phyloP scores from a whole-genome alignment of 2,797 vertebrate species.

The Apogon hyalosoma region DNA sequence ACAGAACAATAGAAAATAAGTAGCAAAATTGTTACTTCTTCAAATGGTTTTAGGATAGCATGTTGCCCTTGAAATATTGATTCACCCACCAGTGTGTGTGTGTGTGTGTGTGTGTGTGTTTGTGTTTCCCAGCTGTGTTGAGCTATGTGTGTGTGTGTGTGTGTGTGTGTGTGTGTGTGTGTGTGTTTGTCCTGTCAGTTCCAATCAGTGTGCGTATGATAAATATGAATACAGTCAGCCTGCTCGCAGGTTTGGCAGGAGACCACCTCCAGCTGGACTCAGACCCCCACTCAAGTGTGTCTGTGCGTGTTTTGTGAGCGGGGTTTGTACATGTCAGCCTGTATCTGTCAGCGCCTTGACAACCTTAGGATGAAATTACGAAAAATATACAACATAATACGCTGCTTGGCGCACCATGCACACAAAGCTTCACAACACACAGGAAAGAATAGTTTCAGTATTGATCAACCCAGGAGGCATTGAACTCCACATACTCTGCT shows the following conservation, averaged over 20 bases:
- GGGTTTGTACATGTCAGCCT: conserved; percentile 55
- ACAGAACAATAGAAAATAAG: conserved; percentile 24
- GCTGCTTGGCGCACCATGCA: conserved; percentile 9
- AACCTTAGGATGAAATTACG: conserved; percentile 51
- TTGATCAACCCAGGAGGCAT: not conserved
- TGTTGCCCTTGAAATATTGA: conserved; percentile 73
- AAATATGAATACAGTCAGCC: conserved; percentile 74
- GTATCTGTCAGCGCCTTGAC: conserved; percentile 65
- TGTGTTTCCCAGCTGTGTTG: not conserved
- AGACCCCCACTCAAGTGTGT: conserved; percentile 68
- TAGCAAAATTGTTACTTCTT: conserved; percentile 34
- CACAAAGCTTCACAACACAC: conserved; percentile 9
- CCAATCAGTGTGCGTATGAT: conserved; percentile 68
- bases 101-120: conserved; percentile 12
- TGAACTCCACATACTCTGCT: rapidly evolving
- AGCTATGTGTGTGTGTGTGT: no score
- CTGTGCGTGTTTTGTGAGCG: conserved; percentile 58
- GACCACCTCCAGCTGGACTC: conserved; percentile 78
- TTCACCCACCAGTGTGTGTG: conserved; percentile 40
- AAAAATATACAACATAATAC: conserved; percentile 35
- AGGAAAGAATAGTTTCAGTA: not conserved
- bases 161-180: conserved; percentile 20
- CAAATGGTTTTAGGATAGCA: conserved; percentile 47
- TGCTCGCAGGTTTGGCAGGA: conserved; percentile 75
- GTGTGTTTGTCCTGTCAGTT: conserved; percentile 65